These are phyloP conservation scores for Tupaia tana DNA, from an alignment of 2,113 vertebrate species.

Conservation along the genomic window DNA sequence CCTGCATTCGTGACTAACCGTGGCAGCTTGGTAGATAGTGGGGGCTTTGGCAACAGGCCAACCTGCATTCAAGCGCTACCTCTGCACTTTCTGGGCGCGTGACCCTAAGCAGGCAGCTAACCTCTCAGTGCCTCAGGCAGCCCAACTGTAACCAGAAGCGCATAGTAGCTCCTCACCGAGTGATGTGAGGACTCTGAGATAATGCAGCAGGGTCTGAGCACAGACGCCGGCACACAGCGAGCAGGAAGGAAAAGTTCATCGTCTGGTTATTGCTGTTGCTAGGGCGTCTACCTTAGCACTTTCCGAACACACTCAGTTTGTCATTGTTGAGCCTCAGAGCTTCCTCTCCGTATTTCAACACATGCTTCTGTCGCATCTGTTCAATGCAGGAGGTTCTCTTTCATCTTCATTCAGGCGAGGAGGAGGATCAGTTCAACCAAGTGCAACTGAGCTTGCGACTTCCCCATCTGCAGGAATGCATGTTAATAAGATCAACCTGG, in stretches of 20 bases:
- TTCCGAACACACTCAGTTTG: not conserved
- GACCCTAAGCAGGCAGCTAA: not conserved
- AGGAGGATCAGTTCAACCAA: constrained; percentile 30
- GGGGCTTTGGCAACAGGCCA: not conserved
- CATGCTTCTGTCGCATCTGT: not conserved
- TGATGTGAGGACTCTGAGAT: not conserved
- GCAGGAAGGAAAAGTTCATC: not conserved
- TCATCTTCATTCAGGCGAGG: constrained; percentile 54
- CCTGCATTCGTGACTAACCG: not conserved
- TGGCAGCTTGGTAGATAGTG: not conserved
- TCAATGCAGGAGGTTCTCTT: not conserved
- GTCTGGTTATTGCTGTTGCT: not conserved
- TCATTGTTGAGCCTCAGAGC: not conserved
- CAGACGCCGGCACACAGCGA: not conserved
- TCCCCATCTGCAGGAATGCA: not conserved
- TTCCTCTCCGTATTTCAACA: not conserved
- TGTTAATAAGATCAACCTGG: not conserved
- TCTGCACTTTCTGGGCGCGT: not conserved
- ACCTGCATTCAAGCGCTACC: not conserved
- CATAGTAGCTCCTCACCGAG: not conserved
- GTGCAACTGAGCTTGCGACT: not conserved
- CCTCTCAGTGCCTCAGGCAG: not conserved
- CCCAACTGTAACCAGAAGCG: not conserved
- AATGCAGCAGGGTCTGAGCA: not conserved
- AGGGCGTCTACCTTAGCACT: not conserved